Evolutionary conservation across 1,140 invertebrate species (phyloP), one percentile per base, ranked within the genome.

Genomic region (Reticulitermes speratus): DNA sequence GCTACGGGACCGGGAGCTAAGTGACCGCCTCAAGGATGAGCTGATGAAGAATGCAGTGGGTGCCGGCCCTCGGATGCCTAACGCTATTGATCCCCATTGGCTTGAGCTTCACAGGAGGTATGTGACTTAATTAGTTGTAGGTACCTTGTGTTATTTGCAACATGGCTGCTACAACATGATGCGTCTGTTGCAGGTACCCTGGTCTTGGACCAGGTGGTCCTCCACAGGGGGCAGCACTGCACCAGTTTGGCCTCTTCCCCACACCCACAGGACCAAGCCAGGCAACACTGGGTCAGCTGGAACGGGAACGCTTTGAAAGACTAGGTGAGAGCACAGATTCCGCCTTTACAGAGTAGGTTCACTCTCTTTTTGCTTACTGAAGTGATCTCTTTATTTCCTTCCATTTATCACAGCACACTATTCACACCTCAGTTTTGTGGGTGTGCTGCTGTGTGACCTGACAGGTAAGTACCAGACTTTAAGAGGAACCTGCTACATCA

Each of bases 11-110:
- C 91, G 96, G 32, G 96, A 97, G 89, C 91, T 97, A 21, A 96
- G 95, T 88, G 96, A 97, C 90, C 92, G 96, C 86, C 93, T 95
- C 90, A 97, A 95, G 91, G 96, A 98, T 90, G 95, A 97, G 89
- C 92, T 97, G 69, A 94, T 97, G 90, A 97, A 97, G 88, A 90
- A 88, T 88, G 89, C 89, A 75, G 89, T 89, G 69, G 90, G 90
- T 44, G 90, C 89, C 25, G 91, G 91, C 86, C 92, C 93, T 82
- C 93, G 95, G 87, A 88, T 91, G 86, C 93, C 96, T 7, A 93
- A 92, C 69, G 91, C 94, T 5, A 93, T 98, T 84, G 97, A 98
- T 91, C 96, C 96, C 0, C 97, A 98, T 90, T 98, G 97, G 97
- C 90, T 98, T 84, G 98, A 98, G 89, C 94, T 97, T 89, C 97